Evolutionary conservation across 2,797 vertebrate genomes (phyloP), one percentile per base, ranked within the genome.

Genomic region (Orientallactaga sibirica): DNA sequence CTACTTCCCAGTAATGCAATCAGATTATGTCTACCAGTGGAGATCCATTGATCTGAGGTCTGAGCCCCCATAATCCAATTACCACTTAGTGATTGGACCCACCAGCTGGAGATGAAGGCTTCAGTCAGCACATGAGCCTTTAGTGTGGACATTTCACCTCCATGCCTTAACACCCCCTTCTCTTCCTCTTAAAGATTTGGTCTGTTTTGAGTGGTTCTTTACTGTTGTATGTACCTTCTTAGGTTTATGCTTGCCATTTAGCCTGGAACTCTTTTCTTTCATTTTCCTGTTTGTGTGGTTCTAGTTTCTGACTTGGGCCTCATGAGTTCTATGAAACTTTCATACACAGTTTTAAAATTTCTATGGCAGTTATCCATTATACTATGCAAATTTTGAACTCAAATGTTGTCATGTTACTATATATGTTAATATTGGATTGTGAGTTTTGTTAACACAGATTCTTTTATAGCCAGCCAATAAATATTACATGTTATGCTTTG

Each of bases 251-350:
- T 88, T 71, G 7, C 66, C 20, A 73, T 77, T 95, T 92, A 80
- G 20, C 62, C n/a, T 92, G 52, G 3, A 82, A 88, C 81, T 52
- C 73, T 27, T 82, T 86, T 20, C 12, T 61, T 81, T 90, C 90
- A 61, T 4, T 86, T 33, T 86, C 77, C 24, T n/a, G 18, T 78
- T 58, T 78, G 1, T 87, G 48, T 84, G 55, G 76, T 89, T 91
- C 86, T 25, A 79, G 3, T 92, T 88, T 95, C 29, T 6, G 77
- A 61, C n/a, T 93, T 92, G 87, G 19, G 8, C 73, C 22, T 95
- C n/a, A 76, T 80, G 15, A 86, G 58, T n/a, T 14, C 19, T 76
- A 25, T 58, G n/a, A 86, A 86, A 77, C 22, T 89, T 94, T 70
- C 52, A 68, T 89, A 25, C 33, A 4, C 27, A 88, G 2, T 70